phyloP scores from a whole-genome alignment of 2,113 vertebrate species.

The Oreochromis spilurus region DNA sequence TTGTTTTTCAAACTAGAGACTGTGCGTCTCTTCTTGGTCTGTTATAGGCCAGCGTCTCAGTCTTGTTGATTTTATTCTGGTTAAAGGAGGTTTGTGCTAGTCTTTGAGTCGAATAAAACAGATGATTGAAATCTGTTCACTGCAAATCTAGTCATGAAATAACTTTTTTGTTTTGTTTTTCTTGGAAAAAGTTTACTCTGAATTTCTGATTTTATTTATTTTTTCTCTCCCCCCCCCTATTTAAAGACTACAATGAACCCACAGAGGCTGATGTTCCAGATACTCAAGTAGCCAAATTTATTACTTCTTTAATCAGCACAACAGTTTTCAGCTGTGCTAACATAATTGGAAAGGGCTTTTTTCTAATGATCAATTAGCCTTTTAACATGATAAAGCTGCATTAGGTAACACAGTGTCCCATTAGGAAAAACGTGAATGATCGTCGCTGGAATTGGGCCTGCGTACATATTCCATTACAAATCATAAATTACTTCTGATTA shows the following conservation, averaged over 20 bases:
- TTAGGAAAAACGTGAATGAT: not conserved
- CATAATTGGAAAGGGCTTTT: not conserved
- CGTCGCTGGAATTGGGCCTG: not conserved
- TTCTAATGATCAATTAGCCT: not conserved
- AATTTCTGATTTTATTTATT: not conserved
- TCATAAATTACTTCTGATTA: not conserved
- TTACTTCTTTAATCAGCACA: not conserved
- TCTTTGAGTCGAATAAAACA: not conserved
- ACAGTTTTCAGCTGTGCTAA: not conserved
- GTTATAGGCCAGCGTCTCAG: not conserved
- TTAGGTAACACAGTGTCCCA: not conserved
- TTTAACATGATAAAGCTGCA: not conserved
- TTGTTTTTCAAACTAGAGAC: not conserved
- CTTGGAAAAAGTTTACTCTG: not conserved
- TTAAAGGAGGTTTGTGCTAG: not conserved
- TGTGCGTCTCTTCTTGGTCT: not conserved
- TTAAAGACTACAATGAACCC: not conserved
- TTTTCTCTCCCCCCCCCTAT: not conserved
- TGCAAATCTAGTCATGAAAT: not conserved
- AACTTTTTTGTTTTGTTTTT: not conserved
- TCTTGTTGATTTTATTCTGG: not conserved
- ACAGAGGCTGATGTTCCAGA: not conserved
- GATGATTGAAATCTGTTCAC: not conserved
- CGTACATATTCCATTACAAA: not conserved
- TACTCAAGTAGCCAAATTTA: not conserved